A percentile compares a stretch with the other conserved stretches of the same genome.
Evolutionary conservation across 2,113 vertebrate genomes (phyloP).

Genomic region (Brienomyrus brachyistius): DNA sequence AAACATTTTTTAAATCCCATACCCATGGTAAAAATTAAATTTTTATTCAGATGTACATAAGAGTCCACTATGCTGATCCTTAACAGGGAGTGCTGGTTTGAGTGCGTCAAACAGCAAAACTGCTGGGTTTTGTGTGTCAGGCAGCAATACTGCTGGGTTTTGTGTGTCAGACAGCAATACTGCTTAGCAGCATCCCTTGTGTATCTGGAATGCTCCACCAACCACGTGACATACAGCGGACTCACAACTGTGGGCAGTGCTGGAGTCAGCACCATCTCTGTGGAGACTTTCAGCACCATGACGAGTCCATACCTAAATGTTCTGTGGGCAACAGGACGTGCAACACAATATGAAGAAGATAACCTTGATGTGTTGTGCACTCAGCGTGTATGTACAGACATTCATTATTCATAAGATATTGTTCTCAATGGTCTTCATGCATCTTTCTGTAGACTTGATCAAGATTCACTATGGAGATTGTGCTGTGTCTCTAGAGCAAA

Average conservation of each 20-base stretch:
- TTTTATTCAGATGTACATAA: neutral
- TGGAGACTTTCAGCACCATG: neutral
- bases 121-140: no score
- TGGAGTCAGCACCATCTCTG: neutral
- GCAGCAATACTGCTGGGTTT: no score
- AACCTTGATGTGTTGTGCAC: neutral
- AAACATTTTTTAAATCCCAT: neutral
- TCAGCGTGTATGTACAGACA: neutral
- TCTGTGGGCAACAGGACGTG: neutral
- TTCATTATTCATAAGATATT: neutral
- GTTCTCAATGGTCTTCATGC: neutral
- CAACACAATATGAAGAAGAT: neutral
- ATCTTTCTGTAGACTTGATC: neutral
- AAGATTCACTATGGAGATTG: neutral
- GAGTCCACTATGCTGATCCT: neutral
- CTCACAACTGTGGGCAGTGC: neutral
- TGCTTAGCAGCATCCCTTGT: neutral
- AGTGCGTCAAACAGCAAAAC: neutral
- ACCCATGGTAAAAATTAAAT: neutral
- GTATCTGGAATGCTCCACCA: neutral
- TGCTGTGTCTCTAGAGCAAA: neutral
- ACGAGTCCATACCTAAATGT: neutral
- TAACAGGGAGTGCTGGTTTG: neutral
- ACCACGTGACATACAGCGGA: neutral
- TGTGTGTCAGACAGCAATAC: neutral